Evolutionary conservation across 2,888 invertebrate genomes (phyloP).

Genomic region (Pheosia gnoma): DNA sequence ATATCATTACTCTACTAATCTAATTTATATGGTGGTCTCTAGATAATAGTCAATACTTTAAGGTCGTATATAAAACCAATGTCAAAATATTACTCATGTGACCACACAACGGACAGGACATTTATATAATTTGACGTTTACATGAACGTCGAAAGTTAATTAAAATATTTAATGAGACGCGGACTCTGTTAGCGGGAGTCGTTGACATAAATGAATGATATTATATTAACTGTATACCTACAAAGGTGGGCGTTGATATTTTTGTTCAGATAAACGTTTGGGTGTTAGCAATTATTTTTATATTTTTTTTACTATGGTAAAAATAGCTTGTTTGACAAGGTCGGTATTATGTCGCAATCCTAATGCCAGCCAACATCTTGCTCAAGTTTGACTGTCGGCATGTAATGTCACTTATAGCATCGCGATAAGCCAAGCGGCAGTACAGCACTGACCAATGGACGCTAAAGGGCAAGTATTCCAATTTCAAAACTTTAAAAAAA

Average conservation of each 20-base stretch:
- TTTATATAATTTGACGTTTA: constrained; percentile 68
- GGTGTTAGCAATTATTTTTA: constrained; percentile 21
- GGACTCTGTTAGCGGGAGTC: constrained; percentile 64
- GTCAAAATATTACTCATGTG: constrained; percentile 54
- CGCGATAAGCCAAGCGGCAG: constrained; percentile 2
- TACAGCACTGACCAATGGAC: constrained; percentile 23
- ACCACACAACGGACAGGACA: constrained; percentile 49
- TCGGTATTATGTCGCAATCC: neutral
- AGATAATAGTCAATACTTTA: constrained; percentile 20
- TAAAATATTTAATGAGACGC: constrained; percentile 80
- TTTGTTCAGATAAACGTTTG: constrained; percentile 50
- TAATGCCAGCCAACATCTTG: neutral
- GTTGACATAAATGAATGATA: constrained; percentile 79
- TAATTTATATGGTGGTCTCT: constrained; percentile 10
- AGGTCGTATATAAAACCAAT: constrained; percentile 37
- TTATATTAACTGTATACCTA: constrained; percentile 66
- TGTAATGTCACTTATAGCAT: neutral
- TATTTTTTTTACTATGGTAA: neutral
- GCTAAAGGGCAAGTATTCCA: constrained; percentile 50
- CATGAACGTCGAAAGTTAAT: constrained; percentile 73
- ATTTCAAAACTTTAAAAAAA: constrained; percentile 53
- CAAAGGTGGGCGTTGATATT: constrained; percentile 67
- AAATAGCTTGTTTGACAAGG: neutral
- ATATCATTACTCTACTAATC: constrained; percentile 9
- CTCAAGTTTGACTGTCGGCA: neutral